phyloP scores from a whole-genome alignment of 1,140 invertebrate genomes.

The Papilio polyxenes region DNA sequence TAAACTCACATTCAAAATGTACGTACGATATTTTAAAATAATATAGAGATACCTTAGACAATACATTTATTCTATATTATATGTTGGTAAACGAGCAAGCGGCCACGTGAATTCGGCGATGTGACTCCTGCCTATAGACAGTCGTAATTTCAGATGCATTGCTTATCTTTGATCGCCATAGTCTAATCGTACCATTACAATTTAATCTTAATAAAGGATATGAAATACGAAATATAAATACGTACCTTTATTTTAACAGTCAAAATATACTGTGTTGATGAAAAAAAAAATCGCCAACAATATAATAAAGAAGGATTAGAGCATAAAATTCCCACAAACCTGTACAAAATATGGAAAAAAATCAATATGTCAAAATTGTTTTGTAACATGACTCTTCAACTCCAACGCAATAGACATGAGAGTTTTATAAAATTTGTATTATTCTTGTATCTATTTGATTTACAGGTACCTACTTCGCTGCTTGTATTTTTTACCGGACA shows the following conservation, averaged over 20 bases:
- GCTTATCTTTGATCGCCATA: too few species aligned
- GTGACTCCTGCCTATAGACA: too few species aligned
- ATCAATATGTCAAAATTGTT: slow-evolving; percentile 71
- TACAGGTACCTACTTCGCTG: slow-evolving; percentile 47
- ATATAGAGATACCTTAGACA: too few species aligned
- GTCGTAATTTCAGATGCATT: too few species aligned
- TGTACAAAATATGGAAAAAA: slow-evolving; percentile 58
- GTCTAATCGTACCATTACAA: too few species aligned
- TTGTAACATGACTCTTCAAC: slow-evolving; percentile 60
- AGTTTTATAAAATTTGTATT: slow-evolving; percentile 53
- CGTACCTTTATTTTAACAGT: neutral
- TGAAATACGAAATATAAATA: too few species aligned
- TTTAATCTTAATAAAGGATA: too few species aligned
- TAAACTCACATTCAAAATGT: neutral
- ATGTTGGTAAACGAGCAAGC: too few species aligned
- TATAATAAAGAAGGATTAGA: neutral
- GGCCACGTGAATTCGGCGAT: too few species aligned
- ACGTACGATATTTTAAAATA: too few species aligned
- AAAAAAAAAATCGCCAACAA: neutral
- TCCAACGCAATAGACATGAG: slow-evolving; percentile 14
- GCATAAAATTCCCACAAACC: slow-evolving; percentile 48
- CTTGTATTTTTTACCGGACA: slow-evolving; percentile 49
- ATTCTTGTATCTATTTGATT: neutral
- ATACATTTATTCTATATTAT: too few species aligned
- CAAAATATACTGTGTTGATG: too few species aligned